These are phyloP conservation scores for Chelonia mydas DNA, from an alignment of 2,797 vertebrate genomes.

Conservation along the genomic window DNA sequence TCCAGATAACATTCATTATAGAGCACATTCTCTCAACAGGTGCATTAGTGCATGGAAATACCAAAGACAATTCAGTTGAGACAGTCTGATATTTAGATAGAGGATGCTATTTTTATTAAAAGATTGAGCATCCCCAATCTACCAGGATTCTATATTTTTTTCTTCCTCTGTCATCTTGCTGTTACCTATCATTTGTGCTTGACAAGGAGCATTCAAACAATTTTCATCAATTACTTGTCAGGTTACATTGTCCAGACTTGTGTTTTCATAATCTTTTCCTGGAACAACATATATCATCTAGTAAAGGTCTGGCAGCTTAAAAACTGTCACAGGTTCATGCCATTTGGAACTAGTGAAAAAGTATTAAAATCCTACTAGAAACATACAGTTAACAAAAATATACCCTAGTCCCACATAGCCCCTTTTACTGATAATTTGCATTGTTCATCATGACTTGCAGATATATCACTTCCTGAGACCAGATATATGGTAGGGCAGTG, in stretches of 20 bases:
- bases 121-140: neutral
- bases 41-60: neutral
- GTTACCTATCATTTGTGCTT: neutral
- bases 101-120: neutral
- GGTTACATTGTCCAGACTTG: neutral
- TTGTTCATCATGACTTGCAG: neutral
- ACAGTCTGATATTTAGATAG: neutral
- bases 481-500: neutral
- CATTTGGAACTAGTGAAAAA: neutral
- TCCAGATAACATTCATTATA: constrained; percentile 8
- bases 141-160: neutral
- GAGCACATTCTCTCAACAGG: neutral
- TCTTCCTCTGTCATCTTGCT: neutral
- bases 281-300: neutral
- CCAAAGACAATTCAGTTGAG: constrained; percentile 16
- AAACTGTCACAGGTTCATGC: neutral
- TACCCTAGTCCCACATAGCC: neutral
- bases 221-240: neutral
- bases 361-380: neutral
- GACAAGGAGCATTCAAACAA: neutral
- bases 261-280: neutral
- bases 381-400: neutral
- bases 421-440: neutral
- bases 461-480: neutral
- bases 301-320: neutral